Base-by-base conservation (phyloP, 1,140 invertebrate species). In the Drosophila punjabiensis region DNA sequence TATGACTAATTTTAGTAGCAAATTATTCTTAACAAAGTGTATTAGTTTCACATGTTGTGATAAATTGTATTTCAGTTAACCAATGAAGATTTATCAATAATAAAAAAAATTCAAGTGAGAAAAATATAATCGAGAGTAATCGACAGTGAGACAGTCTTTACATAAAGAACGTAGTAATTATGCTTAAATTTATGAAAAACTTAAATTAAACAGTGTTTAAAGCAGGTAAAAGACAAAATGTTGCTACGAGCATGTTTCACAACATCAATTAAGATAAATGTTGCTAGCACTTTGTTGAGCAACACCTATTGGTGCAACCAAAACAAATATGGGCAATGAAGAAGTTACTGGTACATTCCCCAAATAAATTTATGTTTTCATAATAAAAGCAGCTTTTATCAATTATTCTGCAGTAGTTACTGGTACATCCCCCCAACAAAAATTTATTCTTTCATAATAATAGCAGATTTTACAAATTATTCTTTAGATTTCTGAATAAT, bases 401-500 rank as follows among this genome's bases (percentile, higher is more conserved):
- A 24, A 24, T 24, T 24, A 2, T 24, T 24, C 24, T 24, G 24
- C 24, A 24, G 24, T 2, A 24, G 1, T 24, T 24, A 24, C 24
- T 24, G 6, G 7, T 16, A 16, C 18, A n/a, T 14, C 14, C 28
- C 3, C 16, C 3, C 9, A 4, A 33, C 11, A 24, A 24, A 24
- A 41, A 41, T 41, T 62, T n/a, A n/a, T 32, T 24, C 5, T n/a
- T 9, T 6, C 1, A 61, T 9, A 5, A 45, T 43, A 33, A 43
- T 63, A 45, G 11, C 37, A 3, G 5, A 13, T 18, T 11, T 64
- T 30, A n/a, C 9, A n/a, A 60, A 67, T 63, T 53, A 53, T 55
- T 37, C 47, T 63, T 33, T 24, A 24, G 14, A 16, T 14, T 32
- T 18, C 16, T 39, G 24, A 32, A 43, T 59, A 64, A 61, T 74